These are phyloP conservation scores for Athetis lepigone DNA, from an alignment of 2,888 invertebrate genomes.

Conservation along the genomic window DNA sequence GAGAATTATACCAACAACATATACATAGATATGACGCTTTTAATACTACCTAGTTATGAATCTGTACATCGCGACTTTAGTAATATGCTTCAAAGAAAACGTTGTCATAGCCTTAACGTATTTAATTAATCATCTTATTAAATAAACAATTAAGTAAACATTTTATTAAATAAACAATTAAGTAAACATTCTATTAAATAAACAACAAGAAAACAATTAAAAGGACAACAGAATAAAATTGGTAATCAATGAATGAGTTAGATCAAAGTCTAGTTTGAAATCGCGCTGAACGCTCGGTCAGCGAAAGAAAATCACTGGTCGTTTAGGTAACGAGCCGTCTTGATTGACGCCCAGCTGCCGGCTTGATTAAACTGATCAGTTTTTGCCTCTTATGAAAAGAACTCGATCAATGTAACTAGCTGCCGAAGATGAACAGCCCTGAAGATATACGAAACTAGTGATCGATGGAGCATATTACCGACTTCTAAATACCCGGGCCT, in stretches of 20 bases:
- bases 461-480: constrained; percentile 53
- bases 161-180: constrained; percentile 23
- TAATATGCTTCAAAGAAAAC: constrained; percentile 23
- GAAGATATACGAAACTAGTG: constrained; percentile 53
- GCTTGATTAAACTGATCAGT: constrained; percentile 88
- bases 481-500: constrained; percentile 43
- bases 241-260: constrained; percentile 44
- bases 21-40: constrained; percentile 43
- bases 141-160: constrained; percentile 15
- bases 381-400: constrained; percentile 85
- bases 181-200: constrained; percentile 27
- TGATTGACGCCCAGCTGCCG: constrained; percentile 83
- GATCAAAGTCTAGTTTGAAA: constrained; percentile 76
- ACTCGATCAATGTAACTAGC: constrained; percentile 79
- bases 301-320: constrained; percentile 86
- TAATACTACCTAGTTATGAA: constrained; percentile 43
- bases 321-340: constrained; percentile 85
- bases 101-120: constrained; percentile 6
- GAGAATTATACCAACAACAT: constrained; percentile 51
- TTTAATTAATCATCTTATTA: constrained; percentile 9
- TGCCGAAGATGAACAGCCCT: constrained; percentile 68
- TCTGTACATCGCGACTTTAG: constrained; percentile 43
- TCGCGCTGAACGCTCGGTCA: constrained; percentile 79
- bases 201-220: constrained; percentile 9
- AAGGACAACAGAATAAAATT: constrained; percentile 32